Conservation (phyloP, 2,113 vertebrate genomes). For the Xiphorhynchus elegans region DNA sequence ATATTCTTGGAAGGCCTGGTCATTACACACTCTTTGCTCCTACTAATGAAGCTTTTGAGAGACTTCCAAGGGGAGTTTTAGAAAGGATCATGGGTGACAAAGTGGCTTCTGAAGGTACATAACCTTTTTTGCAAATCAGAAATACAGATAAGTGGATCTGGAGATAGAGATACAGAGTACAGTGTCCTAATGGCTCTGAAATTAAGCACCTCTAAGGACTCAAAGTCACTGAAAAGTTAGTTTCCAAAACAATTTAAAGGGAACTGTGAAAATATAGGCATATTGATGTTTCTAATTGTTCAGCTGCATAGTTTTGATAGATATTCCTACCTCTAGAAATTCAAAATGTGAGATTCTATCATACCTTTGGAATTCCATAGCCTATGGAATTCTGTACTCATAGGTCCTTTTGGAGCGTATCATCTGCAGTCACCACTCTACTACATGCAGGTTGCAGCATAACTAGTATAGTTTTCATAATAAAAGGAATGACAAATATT, state of each 20-base stretch:
- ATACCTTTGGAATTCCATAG: not conserved
- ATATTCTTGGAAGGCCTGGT: constrained; percentile 84
- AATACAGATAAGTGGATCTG: not conserved
- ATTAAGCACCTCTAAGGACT: not conserved
- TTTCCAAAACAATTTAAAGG: not conserved
- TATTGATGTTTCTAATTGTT: not conserved
- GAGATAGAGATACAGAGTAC: not conserved
- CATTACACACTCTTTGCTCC: constrained; percentile 95
- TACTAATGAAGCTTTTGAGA: constrained; percentile 91
- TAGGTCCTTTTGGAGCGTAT: not conserved
- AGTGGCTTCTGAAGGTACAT: constrained; percentile 86
- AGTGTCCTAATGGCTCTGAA: not conserved
- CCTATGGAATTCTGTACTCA: not conserved
- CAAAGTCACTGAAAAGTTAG: not conserved
- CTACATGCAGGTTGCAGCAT: not conserved
- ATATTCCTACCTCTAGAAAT: not conserved
- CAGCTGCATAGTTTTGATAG: not conserved
- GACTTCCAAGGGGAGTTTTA: constrained; percentile 82
- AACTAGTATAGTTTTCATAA: not conserved
- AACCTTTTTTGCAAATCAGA: not conserved
- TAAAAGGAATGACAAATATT: not conserved
- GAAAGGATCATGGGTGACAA: constrained; percentile 88
- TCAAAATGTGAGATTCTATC: not conserved
- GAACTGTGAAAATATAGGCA: not conserved
- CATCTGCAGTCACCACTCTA: not conserved